phyloP scores from a whole-genome alignment of 1,140 invertebrate genomes.

The Magallana gigas region DNA sequence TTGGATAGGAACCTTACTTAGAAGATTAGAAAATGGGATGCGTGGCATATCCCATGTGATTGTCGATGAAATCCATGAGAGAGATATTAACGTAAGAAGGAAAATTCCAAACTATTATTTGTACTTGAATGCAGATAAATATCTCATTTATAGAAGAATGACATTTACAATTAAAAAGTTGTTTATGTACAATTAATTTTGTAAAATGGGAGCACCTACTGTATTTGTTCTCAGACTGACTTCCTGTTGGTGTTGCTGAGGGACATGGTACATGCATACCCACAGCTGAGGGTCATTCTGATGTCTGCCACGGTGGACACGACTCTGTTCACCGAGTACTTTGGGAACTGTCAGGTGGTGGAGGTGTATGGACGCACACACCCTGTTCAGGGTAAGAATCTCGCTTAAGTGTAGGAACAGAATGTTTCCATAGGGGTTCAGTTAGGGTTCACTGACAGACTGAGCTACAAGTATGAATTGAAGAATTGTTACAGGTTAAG shows the following conservation, averaged over 20 bases:
- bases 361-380: conserved; percentile 79
- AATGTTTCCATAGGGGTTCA: background rate
- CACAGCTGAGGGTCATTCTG: conserved; percentile 79
- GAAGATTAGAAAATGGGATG: conserved; percentile 80
- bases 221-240: conserved; percentile 78
- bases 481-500: too few species aligned
- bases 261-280: conserved; percentile 80
- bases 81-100: conserved; percentile 80
- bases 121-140: background rate
- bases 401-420: background rate
- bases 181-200: too few species aligned
- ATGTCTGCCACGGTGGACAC: conserved; percentile 82
- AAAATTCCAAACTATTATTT: background rate
- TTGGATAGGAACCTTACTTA: conserved; percentile 77
- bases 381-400: conserved; percentile 78
- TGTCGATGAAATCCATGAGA: conserved; percentile 89
- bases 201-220: too few species aligned
- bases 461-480: too few species aligned
- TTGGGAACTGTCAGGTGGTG: conserved; percentile 77
- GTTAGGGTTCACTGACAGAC: too few species aligned
- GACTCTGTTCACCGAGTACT: conserved; percentile 80
- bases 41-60: conserved; percentile 85
- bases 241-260: conserved; percentile 80
- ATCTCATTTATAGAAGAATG: too few species aligned
- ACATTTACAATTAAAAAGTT: too few species aligned